Conservation (phyloP, 2,888 invertebrate species). For the Ornithoptera priamus region DNA sequence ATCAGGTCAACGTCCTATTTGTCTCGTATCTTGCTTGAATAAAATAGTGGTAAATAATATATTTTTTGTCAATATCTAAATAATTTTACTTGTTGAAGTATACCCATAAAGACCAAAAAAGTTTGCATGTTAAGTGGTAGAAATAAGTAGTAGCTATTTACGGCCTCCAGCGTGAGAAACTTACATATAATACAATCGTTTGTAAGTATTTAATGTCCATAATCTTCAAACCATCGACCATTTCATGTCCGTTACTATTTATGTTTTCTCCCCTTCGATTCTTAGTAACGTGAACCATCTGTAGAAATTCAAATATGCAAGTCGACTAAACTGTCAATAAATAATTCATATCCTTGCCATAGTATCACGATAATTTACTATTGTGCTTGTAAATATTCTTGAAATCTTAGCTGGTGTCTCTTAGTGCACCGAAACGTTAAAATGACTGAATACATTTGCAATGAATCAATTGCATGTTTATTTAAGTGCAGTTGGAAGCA, state of each 20-base stretch:
- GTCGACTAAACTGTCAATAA: neutral
- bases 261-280: neutral
- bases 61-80: no score
- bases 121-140: no score
- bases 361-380: slow-evolving; percentile 17
- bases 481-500: neutral
- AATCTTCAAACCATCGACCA: neutral
- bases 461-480: slow-evolving; percentile 7
- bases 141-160: no score
- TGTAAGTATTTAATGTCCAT: neutral
- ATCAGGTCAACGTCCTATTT: no score
- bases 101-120: no score
- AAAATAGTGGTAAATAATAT: no score
- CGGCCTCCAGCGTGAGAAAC: no score
- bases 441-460: slow-evolving; percentile 16
- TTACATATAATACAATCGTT: neutral
- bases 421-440: neutral
- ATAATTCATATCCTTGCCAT: slow-evolving; percentile 5
- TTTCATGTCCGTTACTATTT: neutral
- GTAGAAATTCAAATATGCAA: neutral
- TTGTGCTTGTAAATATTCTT: slow-evolving; percentile 13
- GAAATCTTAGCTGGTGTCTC: neutral
- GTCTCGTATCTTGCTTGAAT: no score
- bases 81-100: no score
- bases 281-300: neutral